These are phyloP conservation scores for Temnothorax unifasciatus DNA, from an alignment of 2,888 invertebrate genomes.

Conservation along the genomic window DNA sequence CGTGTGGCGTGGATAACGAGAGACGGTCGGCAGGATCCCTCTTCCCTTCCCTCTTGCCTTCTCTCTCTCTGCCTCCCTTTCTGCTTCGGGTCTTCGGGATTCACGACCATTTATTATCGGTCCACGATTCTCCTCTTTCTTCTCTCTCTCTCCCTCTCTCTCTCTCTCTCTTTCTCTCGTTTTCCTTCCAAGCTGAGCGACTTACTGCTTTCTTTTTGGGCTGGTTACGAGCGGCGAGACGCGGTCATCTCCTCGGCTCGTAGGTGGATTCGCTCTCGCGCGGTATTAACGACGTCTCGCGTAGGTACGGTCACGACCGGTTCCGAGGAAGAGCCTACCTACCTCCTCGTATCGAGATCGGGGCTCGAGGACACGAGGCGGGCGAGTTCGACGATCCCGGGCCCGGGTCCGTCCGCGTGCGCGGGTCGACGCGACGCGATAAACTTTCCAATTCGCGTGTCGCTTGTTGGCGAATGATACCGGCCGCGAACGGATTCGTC, in stretches of 20 bases:
- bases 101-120: slow-evolving; percentile 78
- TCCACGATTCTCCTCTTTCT: slow-evolving; percentile 70
- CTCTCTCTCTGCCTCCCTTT: background rate
- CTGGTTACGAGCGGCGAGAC: slow-evolving; percentile 55
- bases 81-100: slow-evolving; percentile 64
- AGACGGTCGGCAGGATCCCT: slow-evolving; percentile 62
- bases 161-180: slow-evolving; percentile 55
- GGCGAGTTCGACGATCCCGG: slow-evolving; percentile 62
- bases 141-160: slow-evolving; percentile 48
- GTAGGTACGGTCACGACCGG: slow-evolving; percentile 82
- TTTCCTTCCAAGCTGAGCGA: slow-evolving; percentile 36
- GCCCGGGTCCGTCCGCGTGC: too few species aligned
- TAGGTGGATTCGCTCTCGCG: slow-evolving; percentile 72
- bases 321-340: slow-evolving; percentile 72
- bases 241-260: slow-evolving; percentile 60
- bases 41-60: background rate
- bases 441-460: slow-evolving; percentile 57
- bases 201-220: slow-evolving; percentile 54
- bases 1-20: slow-evolving; percentile 78
- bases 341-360: slow-evolving; percentile 74
- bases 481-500: background rate
- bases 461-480: background rate
- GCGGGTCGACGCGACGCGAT: slow-evolving; percentile 49
- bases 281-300: slow-evolving; percentile 78
- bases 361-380: slow-evolving; percentile 60